A percentile compares a stretch with the other conserved stretches of the same genome.
Conservation (phyloP, 2,113 vertebrate genomes). For the Phyllostomus discolor region DNA sequence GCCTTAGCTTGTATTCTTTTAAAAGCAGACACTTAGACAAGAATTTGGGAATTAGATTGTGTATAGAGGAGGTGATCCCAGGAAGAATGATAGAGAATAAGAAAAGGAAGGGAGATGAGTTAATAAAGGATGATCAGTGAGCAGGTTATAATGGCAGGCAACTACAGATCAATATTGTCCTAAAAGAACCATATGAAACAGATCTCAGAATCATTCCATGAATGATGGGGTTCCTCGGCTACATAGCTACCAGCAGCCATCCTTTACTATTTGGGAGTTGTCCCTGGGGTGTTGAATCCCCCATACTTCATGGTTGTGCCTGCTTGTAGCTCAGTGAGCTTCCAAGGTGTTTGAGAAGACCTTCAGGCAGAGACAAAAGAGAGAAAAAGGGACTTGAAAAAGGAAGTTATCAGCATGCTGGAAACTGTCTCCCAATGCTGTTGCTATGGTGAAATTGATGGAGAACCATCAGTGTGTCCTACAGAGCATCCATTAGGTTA, state of each 20-base stretch:
- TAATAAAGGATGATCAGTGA: neutral
- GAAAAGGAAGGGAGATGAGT: neutral
- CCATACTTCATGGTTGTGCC: neutral
- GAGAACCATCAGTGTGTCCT: neutral
- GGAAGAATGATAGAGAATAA: neutral
- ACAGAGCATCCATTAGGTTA: neutral
- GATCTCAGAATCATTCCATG: neutral
- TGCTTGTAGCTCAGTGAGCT: neutral
- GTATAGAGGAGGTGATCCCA: neutral
- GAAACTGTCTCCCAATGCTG: neutral
- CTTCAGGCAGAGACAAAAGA: neutral
- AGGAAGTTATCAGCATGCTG: neutral
- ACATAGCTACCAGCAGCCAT: neutral
- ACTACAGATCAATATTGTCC: neutral
- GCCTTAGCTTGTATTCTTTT: neutral
- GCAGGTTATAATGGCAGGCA: neutral
- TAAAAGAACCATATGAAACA: neutral
- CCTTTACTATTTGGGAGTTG: neutral
- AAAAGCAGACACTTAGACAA: neutral
- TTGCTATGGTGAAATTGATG: neutral
- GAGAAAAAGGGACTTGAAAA: neutral
- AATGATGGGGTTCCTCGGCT: neutral
- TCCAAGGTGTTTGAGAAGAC: neutral
- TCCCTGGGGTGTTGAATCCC: neutral
- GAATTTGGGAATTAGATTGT: neutral